Evolutionary conservation across 2,888 invertebrate genomes (phyloP), one percentile per base, ranked within the genome.

Genomic region (Ophraella communa): DNA sequence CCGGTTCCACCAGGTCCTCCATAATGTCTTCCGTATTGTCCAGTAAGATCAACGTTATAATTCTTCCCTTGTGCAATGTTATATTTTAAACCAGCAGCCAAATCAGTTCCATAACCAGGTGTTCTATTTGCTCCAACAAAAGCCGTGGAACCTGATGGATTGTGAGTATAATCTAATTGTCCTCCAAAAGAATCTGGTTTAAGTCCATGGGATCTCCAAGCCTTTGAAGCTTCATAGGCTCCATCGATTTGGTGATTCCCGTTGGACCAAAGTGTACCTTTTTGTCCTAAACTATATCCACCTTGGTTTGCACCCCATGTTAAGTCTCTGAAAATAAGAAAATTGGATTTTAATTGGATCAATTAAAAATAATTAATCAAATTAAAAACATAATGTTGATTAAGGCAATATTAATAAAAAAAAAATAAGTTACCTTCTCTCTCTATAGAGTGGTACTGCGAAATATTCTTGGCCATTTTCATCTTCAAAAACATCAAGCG

Each of bases 151-250:
- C 72, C 72, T n/a, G 73, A 71, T 11, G 75, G 76, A 21, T 67
- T 64, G 65, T 77, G 73, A 10, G 63, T 45, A 63, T 76, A 77
- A 45, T 72, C 73, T 51, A 77, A 24, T 27, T 68, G 65, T 17
- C 75, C 76, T 47, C 75, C 74, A 62, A 69, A 45, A 8, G 71
- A 72, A 10, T 71, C 71, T 11, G 76, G 75, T 39, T 71, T 71
- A 24, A 68, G 56, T 18, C 74, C 73, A 17, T 64, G 70, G 1
- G 69, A 66, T 7, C 45, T 35, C 44, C 74, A 76, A 57, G 73
- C 70, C 60, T 76, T 76, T 3, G 71, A 65, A 2, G 67, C 74
- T 24, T 65, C 72, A 20, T 68, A 73, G 7, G 68, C 66, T 14
- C 75, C 77, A 54, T 70, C 73, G 1, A 77, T 53, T 17, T 58